Evolutionary conservation across 2,888 invertebrate species (phyloP), one percentile per base, ranked within the genome.

Genomic region (Deilephila elpenor): DNA sequence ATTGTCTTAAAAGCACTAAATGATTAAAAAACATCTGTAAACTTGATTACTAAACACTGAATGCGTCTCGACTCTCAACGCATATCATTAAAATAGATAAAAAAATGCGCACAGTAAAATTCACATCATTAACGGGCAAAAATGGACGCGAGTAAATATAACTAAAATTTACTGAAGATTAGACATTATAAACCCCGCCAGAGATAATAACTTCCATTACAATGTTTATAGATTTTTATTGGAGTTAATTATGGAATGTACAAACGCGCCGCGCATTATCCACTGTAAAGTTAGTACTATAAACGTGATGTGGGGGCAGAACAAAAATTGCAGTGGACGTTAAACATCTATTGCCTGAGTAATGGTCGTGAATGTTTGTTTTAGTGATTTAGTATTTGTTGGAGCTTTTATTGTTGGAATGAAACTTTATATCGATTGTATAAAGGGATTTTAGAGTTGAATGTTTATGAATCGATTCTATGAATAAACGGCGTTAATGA

Each of bases 151-250:
- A 70, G 53, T 56, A 32, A 70, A 25, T 70, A 25, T 29, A 34
- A 71, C 19, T 59, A 59, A 59, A 71, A 59, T 71, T 37, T 11
- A 29, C 32, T 71, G n/a, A 59, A 78, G 74, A 80, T 77, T 78
- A 78, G 71, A 71, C 71, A 71, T 75, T 76, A 74, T 79, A 78
- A 80, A 81, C 75, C 56, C 75, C 72, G 70, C 60, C 72, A 64
- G 74, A 76, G 78, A 78, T 78, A 80, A 80, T 78, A 79, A 81
- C 80, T 78, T 77, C 78, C 78, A 75, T 80, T 83, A 86, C 85
- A 78, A 80, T 84, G 85, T 84, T 84, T 81, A 83, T 82, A 79
- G 64, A 60, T 70, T 79, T 85, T 86, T 87, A 87, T 86, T 81
- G 76, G 78, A 79, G 80, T 80, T 85, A 84, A 86, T 84, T 67